Conservation (phyloP, 1,140 invertebrate species). For the Vanessa atalanta region DNA sequence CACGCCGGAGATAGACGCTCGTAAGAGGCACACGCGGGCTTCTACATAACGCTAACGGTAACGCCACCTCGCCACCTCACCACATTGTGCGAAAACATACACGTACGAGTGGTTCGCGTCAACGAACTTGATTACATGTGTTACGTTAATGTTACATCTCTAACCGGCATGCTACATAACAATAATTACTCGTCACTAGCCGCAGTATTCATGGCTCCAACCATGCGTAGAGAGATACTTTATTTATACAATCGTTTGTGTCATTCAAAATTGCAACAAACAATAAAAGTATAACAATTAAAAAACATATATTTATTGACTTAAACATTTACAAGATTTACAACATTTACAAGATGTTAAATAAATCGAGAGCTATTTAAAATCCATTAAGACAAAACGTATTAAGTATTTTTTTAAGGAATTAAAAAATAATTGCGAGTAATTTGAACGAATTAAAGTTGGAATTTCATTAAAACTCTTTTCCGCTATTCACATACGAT, state of each 20-base stretch:
- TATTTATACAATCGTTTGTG: background rate
- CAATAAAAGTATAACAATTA: too few species aligned
- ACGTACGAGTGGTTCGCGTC: slow-evolving; percentile 22
- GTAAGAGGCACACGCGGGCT: slow-evolving; percentile 59
- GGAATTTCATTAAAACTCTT: too few species aligned
- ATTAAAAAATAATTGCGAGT: too few species aligned
- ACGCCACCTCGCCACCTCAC: slow-evolving; percentile 49
- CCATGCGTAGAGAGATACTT: slow-evolving; percentile 2
- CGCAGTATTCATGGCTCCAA: slow-evolving; percentile 10
- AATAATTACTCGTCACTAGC: slow-evolving; percentile 21
- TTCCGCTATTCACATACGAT: too few species aligned
- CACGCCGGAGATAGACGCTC: slow-evolving; percentile 72
- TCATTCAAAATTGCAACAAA: background rate
- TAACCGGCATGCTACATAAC: slow-evolving; percentile 13
- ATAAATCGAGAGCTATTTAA: too few species aligned
- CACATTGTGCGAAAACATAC: slow-evolving; percentile 34
- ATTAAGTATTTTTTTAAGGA: too few species aligned
- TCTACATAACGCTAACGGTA: slow-evolving; percentile 54
- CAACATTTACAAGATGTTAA: too few species aligned
- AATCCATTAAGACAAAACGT: too few species aligned
- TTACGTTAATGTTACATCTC: slow-evolving; percentile 34
- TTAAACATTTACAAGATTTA: too few species aligned
- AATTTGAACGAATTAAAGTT: too few species aligned
- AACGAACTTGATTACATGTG: slow-evolving; percentile 32
- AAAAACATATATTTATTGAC: too few species aligned